Evolutionary conservation across 2,888 invertebrate species (phyloP).

Genomic region (Gastrophysa polygoni): DNA sequence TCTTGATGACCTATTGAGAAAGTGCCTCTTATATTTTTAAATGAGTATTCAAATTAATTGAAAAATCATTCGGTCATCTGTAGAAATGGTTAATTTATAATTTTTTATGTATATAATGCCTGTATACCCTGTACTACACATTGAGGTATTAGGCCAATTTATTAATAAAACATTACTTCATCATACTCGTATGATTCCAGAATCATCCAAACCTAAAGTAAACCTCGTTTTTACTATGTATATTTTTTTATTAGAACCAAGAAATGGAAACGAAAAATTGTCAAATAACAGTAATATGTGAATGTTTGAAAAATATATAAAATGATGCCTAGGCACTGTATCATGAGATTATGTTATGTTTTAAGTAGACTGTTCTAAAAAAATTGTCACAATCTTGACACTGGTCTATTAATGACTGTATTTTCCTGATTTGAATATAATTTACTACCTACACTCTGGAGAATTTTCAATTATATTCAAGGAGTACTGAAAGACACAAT

Average conservation of each 20-base stretch:
- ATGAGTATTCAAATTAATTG: too few relatives aligned
- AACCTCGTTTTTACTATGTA: conserved; percentile 24
- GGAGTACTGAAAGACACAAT: too few relatives aligned
- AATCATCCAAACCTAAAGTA: background rate
- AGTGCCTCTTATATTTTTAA: too few relatives aligned
- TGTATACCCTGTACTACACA: too few relatives aligned
- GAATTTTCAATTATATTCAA: too few relatives aligned
- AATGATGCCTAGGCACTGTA: conserved; percentile 57
- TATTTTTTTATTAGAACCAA: conserved; percentile 46
- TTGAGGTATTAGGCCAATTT: too few relatives aligned
- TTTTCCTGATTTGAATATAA: too few relatives aligned
- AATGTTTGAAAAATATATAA: conserved; percentile 57
- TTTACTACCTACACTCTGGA: too few relatives aligned
- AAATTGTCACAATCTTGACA: conserved; percentile 54
- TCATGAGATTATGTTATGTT: conserved; percentile 48
- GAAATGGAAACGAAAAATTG: conserved; percentile 47
- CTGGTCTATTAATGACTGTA: conserved; percentile 34
- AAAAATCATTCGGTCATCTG: too few relatives aligned
- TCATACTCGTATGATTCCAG: background rate
- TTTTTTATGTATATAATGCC: too few relatives aligned
- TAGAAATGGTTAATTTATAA: too few relatives aligned
- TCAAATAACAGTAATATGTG: conserved; percentile 53
- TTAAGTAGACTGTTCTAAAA: conserved; percentile 49
- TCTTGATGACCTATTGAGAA: too few relatives aligned
- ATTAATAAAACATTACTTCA: background rate